These are phyloP conservation scores for Geococcyx californianus DNA, from an alignment of 2,113 vertebrate genomes.

Conservation along the genomic window DNA sequence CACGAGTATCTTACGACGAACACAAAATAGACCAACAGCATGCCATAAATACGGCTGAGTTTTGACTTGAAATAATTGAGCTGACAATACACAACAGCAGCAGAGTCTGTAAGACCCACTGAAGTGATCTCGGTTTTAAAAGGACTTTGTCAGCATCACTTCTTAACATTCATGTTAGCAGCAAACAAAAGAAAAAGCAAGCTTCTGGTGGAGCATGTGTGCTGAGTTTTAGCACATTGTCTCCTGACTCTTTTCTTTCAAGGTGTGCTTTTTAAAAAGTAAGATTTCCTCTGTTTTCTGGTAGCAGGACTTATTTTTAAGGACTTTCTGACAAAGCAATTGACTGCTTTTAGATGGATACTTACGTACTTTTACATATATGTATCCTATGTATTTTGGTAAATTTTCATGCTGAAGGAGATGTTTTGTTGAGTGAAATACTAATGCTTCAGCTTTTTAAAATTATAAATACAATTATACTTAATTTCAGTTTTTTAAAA, in stretches of 20 bases:
- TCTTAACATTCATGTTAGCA: background rate
- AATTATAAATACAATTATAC: background rate
- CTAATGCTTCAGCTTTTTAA: background rate
- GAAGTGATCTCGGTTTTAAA: slow-evolving; percentile 31
- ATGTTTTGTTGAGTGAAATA: background rate
- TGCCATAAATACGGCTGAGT: slow-evolving; percentile 20
- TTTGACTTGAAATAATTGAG: slow-evolving; percentile 7
- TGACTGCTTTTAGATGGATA: background rate
- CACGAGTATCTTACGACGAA: slow-evolving; percentile 16
- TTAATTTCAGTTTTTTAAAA: background rate
- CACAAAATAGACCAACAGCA: background rate
- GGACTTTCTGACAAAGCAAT: background rate
- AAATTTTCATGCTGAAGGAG: background rate
- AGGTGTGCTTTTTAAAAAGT: background rate
- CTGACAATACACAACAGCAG: background rate
- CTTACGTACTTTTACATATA: background rate
- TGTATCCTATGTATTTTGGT: background rate
- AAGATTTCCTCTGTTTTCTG: background rate
- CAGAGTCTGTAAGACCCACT: background rate
- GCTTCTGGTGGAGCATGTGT: background rate
- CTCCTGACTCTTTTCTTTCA: background rate
- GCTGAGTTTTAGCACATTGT: background rate
- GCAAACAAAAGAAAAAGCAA: background rate
- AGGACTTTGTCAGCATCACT: background rate
- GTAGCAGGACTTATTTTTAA: background rate